Base-by-base conservation (phyloP, 2,797 vertebrate genomes). In the Oreochromis mossambicus region DNA sequence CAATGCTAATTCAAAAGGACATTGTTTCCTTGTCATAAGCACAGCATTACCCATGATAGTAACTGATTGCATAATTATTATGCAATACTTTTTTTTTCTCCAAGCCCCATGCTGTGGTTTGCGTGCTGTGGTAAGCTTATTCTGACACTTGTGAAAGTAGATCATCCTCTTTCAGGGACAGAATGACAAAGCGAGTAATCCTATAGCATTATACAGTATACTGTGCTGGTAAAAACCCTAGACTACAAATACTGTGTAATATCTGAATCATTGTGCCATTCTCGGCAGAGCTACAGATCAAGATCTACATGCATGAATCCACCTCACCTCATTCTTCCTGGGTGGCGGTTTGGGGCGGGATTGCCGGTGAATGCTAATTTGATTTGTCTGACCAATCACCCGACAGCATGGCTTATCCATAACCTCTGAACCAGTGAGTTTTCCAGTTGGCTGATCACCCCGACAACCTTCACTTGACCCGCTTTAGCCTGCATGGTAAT, bases 391-490 rank as follows among this genome's bases (percentile, higher is more conserved):
- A 95, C 90, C 92, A 93, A 88, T 93, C 93, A 85, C 89, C 94
- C 94, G 93, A 91, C 92, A 79, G 83, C 87, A 90, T 85, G 51
- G 92, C 94, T 94, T 95, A 95, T 91, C 91, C 87, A n/a, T 94
- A 94, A 95, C 94, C 95, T 95, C 86, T 95, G 91, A 95, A 94
- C 95, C 89, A 79, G 83, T 75, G 87, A 86, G 95, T 92, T 95
- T 96, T 97, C 94, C 94, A 95, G 92, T 92, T 93, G 95, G 94
- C 91, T 93, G 94, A 93, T 93, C 91, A 86, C 89, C 90, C 91
- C 89, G 48, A 93, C 93, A 93, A 94, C 95, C 95, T 96, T 96
- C 93, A 94, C 92, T 95, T 95, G 95, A 96, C 95, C 94, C 94
- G 89, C 91, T 85, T 87, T 85, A 86, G 89, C 88, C 86, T 86